These are phyloP conservation scores for Sardina pilchardus DNA, from an alignment of 2,113 vertebrate species.

Conservation along the genomic window DNA sequence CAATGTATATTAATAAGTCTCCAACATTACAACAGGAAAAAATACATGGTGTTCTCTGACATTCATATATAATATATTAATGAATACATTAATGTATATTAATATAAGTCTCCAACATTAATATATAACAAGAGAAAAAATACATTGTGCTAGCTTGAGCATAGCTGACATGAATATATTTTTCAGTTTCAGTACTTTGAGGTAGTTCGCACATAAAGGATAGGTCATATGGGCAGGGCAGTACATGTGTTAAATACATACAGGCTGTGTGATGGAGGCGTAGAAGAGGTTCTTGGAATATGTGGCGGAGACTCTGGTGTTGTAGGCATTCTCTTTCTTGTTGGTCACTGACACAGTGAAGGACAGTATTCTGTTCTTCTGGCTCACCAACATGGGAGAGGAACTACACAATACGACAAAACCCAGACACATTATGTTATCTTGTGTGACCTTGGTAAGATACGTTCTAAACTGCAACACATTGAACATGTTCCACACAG, in stretches of 20 bases:
- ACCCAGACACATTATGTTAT: neutral
- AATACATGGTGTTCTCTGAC: neutral
- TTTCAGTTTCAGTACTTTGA: neutral
- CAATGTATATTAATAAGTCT: no score
- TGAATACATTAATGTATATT: no score
- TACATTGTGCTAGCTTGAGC: neutral
- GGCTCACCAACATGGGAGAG: constrained; percentile 73
- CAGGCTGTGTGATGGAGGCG: constrained; percentile 69
- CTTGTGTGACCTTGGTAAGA: neutral
- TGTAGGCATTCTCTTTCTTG: constrained; percentile 81
- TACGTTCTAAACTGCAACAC: neutral
- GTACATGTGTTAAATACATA: constrained; percentile 50
- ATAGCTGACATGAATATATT: neutral
- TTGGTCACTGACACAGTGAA: constrained; percentile 76
- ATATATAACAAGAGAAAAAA: neutral
- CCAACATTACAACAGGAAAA: neutral
- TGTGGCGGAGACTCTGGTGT: constrained; percentile 69
- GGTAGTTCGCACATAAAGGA: neutral
- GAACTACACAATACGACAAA: constrained; percentile 63
- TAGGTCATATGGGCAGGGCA: neutral
- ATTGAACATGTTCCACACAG: neutral
- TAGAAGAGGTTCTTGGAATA: constrained; percentile 85
- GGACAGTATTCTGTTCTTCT: constrained; percentile 72
- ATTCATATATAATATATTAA: no score
- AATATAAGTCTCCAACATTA: no score